Evolutionary conservation across 1,140 invertebrate genomes (phyloP), one percentile per base, ranked within the genome.

Genomic region (Eriosoma lanigerum): DNA sequence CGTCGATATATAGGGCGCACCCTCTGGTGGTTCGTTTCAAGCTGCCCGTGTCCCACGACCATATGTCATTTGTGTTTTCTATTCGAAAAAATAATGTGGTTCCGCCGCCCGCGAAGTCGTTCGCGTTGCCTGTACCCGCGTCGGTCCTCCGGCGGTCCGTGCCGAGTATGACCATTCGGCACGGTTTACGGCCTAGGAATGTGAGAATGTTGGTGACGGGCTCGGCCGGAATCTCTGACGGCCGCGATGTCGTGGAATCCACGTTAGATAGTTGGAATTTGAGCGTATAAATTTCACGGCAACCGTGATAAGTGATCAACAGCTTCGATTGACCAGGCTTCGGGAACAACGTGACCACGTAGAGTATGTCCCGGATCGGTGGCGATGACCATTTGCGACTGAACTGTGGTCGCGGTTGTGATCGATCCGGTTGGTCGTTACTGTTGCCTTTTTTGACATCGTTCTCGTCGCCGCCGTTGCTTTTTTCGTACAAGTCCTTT

Each of bases 61-160:
- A 75, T 52, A 75, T 46, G 4, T 52, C 70, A 26, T 75, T 75
- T 10, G 70, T 75, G 29, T 75, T 75, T 15, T 75, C 70, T 12
- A 75, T 19, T 0, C 70, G 70, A 17, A 75, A 75, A 5, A 56
- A 75, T 19, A 75, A 10, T 1, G 50, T 52, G 19, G 46, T 75
- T 8, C 70, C 50, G 1, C 72, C 64, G 5, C n/a, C 38, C 1
- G 21, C 38, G 44, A 68, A 68, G 6, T 0, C n/a, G 5, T 48
- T 38, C 0, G 12, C 64, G 13, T 15, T 2, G 1, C 32, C 8
- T 3, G 3, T 8, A 8, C 32, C 8, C 32, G 38, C 32, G 10
- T 68, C 29, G 2, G 29, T 38, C 1, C n/a, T 15, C 17, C 72
- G 29, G 2, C 72, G 72, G n/a, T 75, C 72, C 29, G 72, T 58